Evolutionary conservation across 53 echinoderm and acorn worm genomes (phyloP).

Genomic region (Echinarachnius parma): DNA sequence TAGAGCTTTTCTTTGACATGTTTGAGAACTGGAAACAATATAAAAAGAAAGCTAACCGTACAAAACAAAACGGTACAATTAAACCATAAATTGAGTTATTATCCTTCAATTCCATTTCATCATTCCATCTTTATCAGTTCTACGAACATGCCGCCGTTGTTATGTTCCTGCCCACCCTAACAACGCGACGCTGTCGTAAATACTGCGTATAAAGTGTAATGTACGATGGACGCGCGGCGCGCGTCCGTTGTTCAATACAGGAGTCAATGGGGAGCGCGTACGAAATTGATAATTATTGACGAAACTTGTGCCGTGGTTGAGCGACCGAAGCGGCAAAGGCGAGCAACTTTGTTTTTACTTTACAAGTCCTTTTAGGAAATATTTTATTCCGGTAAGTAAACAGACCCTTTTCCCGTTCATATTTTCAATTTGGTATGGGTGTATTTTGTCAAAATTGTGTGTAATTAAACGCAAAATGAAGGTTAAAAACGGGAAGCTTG

Average conservation of each 20-base stretch:
- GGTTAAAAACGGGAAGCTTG: no score
- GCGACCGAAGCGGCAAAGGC: no score
- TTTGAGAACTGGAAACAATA: neutral
- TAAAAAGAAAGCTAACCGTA: no score
- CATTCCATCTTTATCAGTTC: neutral
- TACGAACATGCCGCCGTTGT: neutral
- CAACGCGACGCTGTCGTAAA: conserved; percentile 33
- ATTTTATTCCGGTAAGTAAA: conserved; percentile 20
- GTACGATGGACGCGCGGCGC: conserved; percentile 22
- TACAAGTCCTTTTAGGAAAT: no score
- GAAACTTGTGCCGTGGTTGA: no score
- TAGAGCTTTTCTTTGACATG: no score
- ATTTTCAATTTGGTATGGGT: neutral
- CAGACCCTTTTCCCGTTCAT: neutral
- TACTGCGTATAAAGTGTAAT: neutral
- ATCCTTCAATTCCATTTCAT: no score
- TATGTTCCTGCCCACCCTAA: conserved; percentile 37
- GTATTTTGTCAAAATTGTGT: neutral
- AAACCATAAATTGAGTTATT: no score
- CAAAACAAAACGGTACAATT: no score
- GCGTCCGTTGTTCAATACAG: neutral
- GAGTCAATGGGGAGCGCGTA: neutral
- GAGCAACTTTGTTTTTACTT: no score
- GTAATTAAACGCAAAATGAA: no score
- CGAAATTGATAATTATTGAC: no score